Base-by-base conservation (phyloP, 2,113 vertebrate genomes). In the Orthonyx spaldingii region DNA sequence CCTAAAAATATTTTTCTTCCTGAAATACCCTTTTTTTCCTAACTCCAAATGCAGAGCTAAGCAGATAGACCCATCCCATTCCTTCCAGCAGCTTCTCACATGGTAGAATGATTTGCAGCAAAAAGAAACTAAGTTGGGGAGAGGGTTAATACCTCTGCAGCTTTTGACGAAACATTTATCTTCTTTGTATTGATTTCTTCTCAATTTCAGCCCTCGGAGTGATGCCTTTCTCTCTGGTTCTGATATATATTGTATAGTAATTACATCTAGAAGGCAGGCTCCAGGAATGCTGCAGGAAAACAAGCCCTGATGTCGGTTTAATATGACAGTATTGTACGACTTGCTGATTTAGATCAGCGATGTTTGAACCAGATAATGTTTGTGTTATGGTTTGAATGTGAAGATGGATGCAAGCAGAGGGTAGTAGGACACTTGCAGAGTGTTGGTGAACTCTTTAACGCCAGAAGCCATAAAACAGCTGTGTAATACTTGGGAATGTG, bases 141-240 rank as follows among this genome's bases (percentile, higher is more conserved):
- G 89, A 82, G 89, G 95, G 83, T 96, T 96, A 94, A 95, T 94
- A 55, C 47, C 55, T 90, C 80, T 83, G 87, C 94, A 93, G 86
- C 86, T 95, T 93, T 94, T 88, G 93, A 92, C 94, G 80, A 90
- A 97, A 90, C 96, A 92, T 98, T 96, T 96, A 95, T 97, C 96
- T 95, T 96, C 94, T 95, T 97, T 96, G 80, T 97, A 98, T 98
- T 96, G 97, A 98, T 98, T 98, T 95, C 72, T 96, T 96, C 95
- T 97, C 94, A 66, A 66, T 97, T 97, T 93, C 96, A 91, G 96
- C 59, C 83, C 56, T 94, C 57, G 26, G 91, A 97, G 85, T 91
- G 97, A 97, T 96, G 95, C 94, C 94, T 95, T 96, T 96, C 92
- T 95, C 78, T 92, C 93, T 94, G 94, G 69, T 90, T 95, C 96